A percentile compares a stretch with the other conserved stretches of the same genome.
Conservation (phyloP, 2,888 invertebrate genomes). For the Hemicrepidius hirtus region DNA sequence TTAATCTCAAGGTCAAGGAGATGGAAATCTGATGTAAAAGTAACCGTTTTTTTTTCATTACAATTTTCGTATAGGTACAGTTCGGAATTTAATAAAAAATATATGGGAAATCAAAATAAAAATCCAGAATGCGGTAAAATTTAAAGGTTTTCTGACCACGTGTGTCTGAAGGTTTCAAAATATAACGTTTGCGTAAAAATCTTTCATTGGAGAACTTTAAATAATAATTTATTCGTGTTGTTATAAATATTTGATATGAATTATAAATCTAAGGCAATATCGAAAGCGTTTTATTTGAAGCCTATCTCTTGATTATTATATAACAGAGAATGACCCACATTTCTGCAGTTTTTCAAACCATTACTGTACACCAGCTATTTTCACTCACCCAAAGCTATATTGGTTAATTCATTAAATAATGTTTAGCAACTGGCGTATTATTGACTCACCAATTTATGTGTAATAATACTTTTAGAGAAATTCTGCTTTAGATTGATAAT, state of each 20-base stretch:
- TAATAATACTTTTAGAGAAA: constrained; percentile 24
- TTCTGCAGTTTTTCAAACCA: constrained; percentile 23
- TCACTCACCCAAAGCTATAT: constrained; percentile 32
- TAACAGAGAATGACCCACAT: constrained; percentile 41
- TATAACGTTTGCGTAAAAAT: neutral
- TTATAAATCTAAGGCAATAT: constrained; percentile 34
- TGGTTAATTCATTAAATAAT: constrained; percentile 36
- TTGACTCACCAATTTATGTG: constrained; percentile 20
- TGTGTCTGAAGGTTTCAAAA: neutral
- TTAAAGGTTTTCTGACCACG: neutral
- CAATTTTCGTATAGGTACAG: too few relatives aligned
- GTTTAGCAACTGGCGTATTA: constrained; percentile 21
- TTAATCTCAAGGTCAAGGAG: too few relatives aligned
- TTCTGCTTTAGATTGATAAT: neutral
- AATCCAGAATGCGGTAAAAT: too few relatives aligned
- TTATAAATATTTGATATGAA: constrained; percentile 6
- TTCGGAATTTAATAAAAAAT: too few relatives aligned
- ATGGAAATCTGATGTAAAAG: too few relatives aligned
- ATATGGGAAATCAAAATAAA: too few relatives aligned
- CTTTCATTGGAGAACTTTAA: neutral
- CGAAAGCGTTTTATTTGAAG: constrained; percentile 41
- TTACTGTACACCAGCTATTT: constrained; percentile 26
- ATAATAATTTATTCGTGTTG: neutral
- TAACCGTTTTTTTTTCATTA: too few relatives aligned
- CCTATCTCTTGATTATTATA: constrained; percentile 42